Evolutionary conservation across 2,797 vertebrate genomes (phyloP), one percentile per base, ranked within the genome.

Genomic region (Scolopax bukidnonensis): DNA sequence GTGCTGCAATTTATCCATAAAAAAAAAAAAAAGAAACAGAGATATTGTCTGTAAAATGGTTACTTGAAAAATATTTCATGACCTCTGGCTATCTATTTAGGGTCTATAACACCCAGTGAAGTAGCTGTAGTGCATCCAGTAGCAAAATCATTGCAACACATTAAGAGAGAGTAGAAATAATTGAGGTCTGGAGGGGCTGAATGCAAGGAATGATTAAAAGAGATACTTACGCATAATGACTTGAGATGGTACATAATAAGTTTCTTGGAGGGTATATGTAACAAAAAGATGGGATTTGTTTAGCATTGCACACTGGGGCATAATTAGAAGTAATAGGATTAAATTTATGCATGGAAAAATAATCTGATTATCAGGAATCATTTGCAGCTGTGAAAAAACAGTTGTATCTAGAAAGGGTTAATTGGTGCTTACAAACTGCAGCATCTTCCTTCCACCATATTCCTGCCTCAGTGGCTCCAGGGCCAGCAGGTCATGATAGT

Each of bases 141-240:
- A 80, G 40, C 15, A 63, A 73, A 96, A 89, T 79, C 67, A 40
- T 89, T 4, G 5, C 76, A 90, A 77, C 38, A 64, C 23, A 74
- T 91, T 86, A 79, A 71, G 71, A 95, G 33, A 33, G 45, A 94
- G 71, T 71, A 95, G 82, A 95, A 95, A 97, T 97, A 96, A 96
- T 95, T 95, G 90, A 93, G 92, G 89, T 96, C 92, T 94, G 81
- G 75, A 96, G 89, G 88, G 78, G 92, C 81, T 90, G 93, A 94
- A 90, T 70, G 75, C 75, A 94, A 91, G 84, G 70, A 94, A 94
- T 96, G 92, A 96, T 94, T 95, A 94, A 93, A 96, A 87, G 86
- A 87, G 60, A 92, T 92, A 60, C 75, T 96, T 83, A 85, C 10
- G 60, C 90, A 87, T 77, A 94, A 93, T 48, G 25, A 89, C 81